Percentiles rank a stretch among this genome's conserved stretches.
phyloP scores from a whole-genome alignment of 2,888 invertebrate species.

The Melikaiella ostensackeni region DNA sequence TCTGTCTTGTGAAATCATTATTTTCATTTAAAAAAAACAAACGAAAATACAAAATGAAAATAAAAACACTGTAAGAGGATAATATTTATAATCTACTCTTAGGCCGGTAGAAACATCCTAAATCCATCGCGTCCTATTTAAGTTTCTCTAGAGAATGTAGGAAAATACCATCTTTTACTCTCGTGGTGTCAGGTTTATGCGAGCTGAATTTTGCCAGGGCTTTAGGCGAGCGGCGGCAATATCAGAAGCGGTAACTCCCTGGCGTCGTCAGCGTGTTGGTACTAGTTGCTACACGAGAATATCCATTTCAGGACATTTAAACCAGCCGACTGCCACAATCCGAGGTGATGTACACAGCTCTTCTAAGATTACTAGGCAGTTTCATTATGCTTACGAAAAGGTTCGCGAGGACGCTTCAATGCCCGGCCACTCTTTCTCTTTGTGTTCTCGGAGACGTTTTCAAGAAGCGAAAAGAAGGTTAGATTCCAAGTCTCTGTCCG shows the following conservation, averaged over 20 bases:
- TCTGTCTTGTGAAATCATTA: neutral
- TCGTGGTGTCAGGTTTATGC: constrained; percentile 59
- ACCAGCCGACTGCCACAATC: constrained; percentile 62
- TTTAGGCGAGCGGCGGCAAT: constrained; percentile 60
- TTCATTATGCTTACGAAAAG: constrained; percentile 67
- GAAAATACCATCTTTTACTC: constrained; percentile 58
- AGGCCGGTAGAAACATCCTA: neutral
- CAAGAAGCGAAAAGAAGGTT: constrained; percentile 23
- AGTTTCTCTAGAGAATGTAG: constrained; percentile 41
- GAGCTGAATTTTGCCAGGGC: constrained; percentile 61
- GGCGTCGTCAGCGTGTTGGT: constrained; percentile 60
- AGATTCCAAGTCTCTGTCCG: constrained; percentile 18
- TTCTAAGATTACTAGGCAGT: constrained; percentile 71
- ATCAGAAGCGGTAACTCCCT: constrained; percentile 67
- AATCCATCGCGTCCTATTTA: constrained; percentile 7
- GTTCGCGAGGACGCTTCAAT: constrained; percentile 35
- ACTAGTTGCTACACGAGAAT: constrained; percentile 58
- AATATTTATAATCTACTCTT: neutral
- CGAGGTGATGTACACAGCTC: constrained; percentile 61
- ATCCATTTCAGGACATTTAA: constrained; percentile 73
- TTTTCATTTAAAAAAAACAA: neutral
- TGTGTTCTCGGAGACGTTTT: constrained; percentile 16
- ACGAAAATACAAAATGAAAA: neutral
- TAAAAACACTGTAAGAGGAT: neutral
- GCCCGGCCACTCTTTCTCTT: constrained; percentile 31